Conservation (phyloP, 92 coral and sea anemone genomes). For the Montipora capitata region DNA sequence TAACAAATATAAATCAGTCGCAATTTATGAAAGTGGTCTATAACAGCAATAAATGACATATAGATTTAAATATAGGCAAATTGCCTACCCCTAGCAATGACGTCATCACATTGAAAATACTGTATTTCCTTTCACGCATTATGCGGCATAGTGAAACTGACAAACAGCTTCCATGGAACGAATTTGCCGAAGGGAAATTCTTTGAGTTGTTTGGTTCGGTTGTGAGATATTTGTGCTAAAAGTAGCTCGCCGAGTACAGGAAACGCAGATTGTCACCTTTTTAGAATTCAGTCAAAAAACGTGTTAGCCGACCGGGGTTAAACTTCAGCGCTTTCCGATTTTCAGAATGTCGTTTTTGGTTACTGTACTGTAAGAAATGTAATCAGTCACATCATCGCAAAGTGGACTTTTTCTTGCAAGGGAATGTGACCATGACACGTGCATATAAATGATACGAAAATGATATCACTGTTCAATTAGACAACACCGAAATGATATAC, state of each 20-base stretch:
- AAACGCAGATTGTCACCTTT: slow-evolving; percentile 54
- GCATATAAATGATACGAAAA: slow-evolving; percentile 9
- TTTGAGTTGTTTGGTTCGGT: slow-evolving; percentile 44
- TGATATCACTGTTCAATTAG: slow-evolving; percentile 16
- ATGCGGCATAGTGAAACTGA: slow-evolving; percentile 15
- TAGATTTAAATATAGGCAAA: slow-evolving; percentile 10
- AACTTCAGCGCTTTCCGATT: slow-evolving; percentile 24
- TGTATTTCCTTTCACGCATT: slow-evolving; percentile 13
- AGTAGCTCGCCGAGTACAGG: slow-evolving; percentile 31
- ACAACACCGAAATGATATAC: slow-evolving; percentile 35
- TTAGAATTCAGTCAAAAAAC: slow-evolving; percentile 28
- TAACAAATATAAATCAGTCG: no score
- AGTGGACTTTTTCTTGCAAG: background rate
- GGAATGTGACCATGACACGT: slow-evolving; percentile 47
- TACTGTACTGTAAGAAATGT: slow-evolving; percentile 21
- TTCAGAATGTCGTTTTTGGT: slow-evolving; percentile 32
- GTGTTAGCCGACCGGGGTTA: slow-evolving; percentile 22
- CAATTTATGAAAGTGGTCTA: background rate
- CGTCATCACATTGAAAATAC: slow-evolving; percentile 27
- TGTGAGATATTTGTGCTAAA: slow-evolving; percentile 37
- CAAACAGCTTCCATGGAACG: slow-evolving; percentile 22
- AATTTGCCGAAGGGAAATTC: slow-evolving; percentile 58
- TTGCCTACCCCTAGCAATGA: slow-evolving; percentile 11
- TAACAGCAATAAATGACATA: slow-evolving; percentile 20
- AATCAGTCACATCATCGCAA: slow-evolving; percentile 36